Base-by-base conservation (phyloP, 2,888 invertebrate species). In the Latheticus oryzae region DNA sequence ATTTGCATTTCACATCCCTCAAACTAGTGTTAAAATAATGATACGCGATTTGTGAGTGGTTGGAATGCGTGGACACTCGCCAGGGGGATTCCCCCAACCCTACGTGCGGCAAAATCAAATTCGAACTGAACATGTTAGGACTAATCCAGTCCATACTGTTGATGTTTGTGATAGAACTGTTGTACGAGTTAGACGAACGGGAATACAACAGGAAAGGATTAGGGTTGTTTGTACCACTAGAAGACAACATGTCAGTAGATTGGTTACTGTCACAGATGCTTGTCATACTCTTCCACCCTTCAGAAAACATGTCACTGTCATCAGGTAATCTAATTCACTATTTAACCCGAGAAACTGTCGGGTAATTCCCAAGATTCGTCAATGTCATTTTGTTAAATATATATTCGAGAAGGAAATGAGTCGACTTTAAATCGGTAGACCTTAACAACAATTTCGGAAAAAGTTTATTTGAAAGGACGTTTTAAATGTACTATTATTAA, bases 201-300 rank as follows among this genome's bases (percentile, higher is more conserved):
- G 76, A 40, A 61, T 76, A 8, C 77, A 73, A 37, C 71, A 77
- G 63, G 78, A 78, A 61, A 65, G 78, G 38, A 76, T 78, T 33
- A 68, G 78, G 62, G 76, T 78, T 30, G 78, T 79, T 48, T 78
- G 78, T 63, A 78, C 78, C 33, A 78, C 78, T 5, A 68, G 76
- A 30, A 72, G 76, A 32, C 78, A 79, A 61, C 78, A 78, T 61
- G 73, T 76, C 43, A 78, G 77, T 66, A 65, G 78, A 45, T 69
- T 76, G 61, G 78, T 79, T 17, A 78, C 78, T 5, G 77, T 78
- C 28, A 73, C 75, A 11, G 78, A 78, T 57, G 71, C 73, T 7
- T 76, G 75, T 54, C 71, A 75, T 26, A 68, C 70, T 11, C 62
- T 77, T 54, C 76, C 77, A 43, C 76, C 77, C 16, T 67, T 78